Evolutionary conservation across 1,140 invertebrate species (phyloP), one percentile per base, ranked within the genome.

Genomic region (Sipha flava): DNA sequence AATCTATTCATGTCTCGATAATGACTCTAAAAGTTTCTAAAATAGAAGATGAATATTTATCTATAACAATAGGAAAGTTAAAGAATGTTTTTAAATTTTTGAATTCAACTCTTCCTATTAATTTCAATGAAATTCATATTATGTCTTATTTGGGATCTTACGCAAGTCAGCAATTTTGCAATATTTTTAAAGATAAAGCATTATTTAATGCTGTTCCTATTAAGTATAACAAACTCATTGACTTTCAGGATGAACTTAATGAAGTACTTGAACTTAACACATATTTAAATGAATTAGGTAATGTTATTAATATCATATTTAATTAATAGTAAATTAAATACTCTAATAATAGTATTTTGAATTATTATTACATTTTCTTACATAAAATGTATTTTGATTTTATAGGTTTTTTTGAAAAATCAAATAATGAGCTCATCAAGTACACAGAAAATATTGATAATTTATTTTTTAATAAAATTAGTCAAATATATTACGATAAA

Each of bases 401-500:
- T 84, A 54, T 66, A 87, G 86, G 84, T 73, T 89, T 91, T 57
- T 88, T 91, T 80, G 84, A 45, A 79, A 80, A 82, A 68, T 84
- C 88, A 2, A 84, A 89, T 62, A 84, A 86, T 21, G 86, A 87
- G 1, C 84, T 93, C 14, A 83, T 89, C 6, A 87, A 92, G 57
- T 95, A 94, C 84, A 88, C 91, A 3, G 88, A 89, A 37, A 91
- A 95, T 85, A 90, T 96, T 49, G 92, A 95, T 83, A 86, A 89
- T 7, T 85, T 94, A 29, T 95, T 93, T 86, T 90, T 92, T 45
- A 89, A 92, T 82, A 93, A 94, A 84, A 91, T 92, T 75, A 91
- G 92, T 82, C 88, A 92, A 82, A 88, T 91, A 79, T 90, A 94
- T 59, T 83, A 94, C 31, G 88, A 89, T 37, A 88, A 87, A 81